Evolutionary conservation across 2,797 vertebrate species (phyloP).

Genomic region (Gobio occitaniae): DNA sequence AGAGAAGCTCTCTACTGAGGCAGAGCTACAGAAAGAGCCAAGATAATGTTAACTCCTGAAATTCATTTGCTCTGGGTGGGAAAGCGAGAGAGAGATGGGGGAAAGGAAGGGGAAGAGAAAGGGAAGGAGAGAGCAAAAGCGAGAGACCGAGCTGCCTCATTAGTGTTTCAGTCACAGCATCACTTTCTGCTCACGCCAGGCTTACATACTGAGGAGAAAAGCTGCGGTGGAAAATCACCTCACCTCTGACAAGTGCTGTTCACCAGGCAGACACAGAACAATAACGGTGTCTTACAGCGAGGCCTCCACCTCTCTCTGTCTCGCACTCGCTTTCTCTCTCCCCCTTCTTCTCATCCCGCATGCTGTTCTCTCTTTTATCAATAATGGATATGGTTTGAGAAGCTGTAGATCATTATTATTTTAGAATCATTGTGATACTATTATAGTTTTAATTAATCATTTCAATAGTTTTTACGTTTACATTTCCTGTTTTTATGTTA

Average conservation of each 20-base stretch:
- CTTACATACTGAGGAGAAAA: constrained; percentile 58
- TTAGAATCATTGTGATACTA: not conserved
- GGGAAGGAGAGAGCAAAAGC: constrained; percentile 6
- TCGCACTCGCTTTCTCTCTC: not conserved
- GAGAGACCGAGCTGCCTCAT: constrained; percentile 53
- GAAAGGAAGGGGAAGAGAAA: constrained; percentile 4
- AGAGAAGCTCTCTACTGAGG: constrained; percentile 40
- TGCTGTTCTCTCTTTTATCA: constrained; percentile 28
- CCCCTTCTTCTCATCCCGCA: not conserved
- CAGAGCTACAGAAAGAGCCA: constrained; percentile 41
- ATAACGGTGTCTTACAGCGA: constrained; percentile 43
- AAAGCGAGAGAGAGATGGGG: not conserved
- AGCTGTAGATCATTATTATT: constrained; percentile 12
- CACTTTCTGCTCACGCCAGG: constrained; percentile 61
- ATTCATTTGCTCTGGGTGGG: constrained; percentile 48
- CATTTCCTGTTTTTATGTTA: not conserved
- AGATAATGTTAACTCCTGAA: constrained; percentile 51
- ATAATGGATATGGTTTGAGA: constrained; percentile 51
- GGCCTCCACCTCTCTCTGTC: not conserved
- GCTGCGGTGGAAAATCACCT: constrained; percentile 55
- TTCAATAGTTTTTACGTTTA: not conserved
- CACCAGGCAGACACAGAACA: constrained; percentile 52
- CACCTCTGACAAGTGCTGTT: constrained; percentile 60
- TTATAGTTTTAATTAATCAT: not conserved
- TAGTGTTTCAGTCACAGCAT: constrained; percentile 63